Evolutionary conservation across 2,888 invertebrate genomes (phyloP), one percentile per base, ranked within the genome.

Genomic region (Sesia apiformis): DNA sequence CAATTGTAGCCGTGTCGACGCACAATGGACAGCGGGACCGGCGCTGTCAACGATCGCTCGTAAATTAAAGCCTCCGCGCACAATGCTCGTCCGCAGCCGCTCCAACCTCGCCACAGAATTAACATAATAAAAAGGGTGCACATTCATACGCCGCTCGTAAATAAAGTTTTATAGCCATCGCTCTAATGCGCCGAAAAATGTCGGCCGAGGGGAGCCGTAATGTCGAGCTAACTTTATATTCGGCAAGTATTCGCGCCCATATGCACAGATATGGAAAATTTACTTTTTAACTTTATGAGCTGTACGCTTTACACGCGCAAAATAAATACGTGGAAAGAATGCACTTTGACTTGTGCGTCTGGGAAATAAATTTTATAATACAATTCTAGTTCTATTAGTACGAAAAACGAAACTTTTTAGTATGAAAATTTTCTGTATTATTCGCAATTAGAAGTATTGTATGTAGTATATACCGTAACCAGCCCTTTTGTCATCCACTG

Each of bases 141-240:
- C 83, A 79, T 82, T 84, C 83, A 81, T 80, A 81, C 72, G 70
- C 62, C 63, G 76, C 64, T 74, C 81, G 78, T 85, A 84, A 86
- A 86, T 86, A 85, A 79, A 78, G 74, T 84, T 86, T 86, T 84
- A 85, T 84, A 74, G 81, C 70, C 74, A 74, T 74, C 81, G 84
- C 72, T 83, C 83, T 84, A 83, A 85, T 82, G 81, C 84, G 72
- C 72, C 76, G 76, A 77, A 81, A 80, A 83, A 81, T 81, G 81
- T 78, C 80, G 78, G 66, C 59, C 53, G 62, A 66, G 67, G 68
- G 72, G 69, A 60, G 58, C 57, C 57, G 56, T 55, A 52, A 40
- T 38, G 52, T 8, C 52, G 40, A 52, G 52, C 39, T 40, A 52
- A 52, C 39, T 52, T 52, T 52, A 52, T 50, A 50, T 50, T 50